Percentiles rank a stretch among this genome's conserved stretches.
phyloP scores from a whole-genome alignment of 2,113 vertebrate genomes.

The Malurus cyaneus region DNA sequence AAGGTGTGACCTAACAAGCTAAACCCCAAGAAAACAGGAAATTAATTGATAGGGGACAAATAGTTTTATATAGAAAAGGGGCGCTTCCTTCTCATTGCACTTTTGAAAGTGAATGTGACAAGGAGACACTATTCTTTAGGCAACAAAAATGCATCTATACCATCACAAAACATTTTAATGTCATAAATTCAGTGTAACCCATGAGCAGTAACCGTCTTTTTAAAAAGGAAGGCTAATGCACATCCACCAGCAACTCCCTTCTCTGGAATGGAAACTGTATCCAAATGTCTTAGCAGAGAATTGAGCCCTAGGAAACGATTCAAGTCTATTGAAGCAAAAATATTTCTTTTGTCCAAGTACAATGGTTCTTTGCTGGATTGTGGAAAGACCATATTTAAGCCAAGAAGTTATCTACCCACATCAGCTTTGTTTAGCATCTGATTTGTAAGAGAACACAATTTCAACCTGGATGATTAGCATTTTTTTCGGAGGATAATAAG shows the following conservation, averaged over 20 bases:
- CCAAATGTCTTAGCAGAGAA: neutral
- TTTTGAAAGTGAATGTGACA: neutral
- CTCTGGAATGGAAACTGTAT: neutral
- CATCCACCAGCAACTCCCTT: neutral
- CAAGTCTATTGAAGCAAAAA: neutral
- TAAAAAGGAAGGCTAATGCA: neutral
- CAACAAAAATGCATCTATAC: neutral
- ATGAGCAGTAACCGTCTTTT: neutral
- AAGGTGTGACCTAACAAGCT: neutral
- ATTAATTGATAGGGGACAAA: neutral
- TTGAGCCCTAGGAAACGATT: slow-evolving; percentile 5
- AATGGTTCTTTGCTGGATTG: neutral
- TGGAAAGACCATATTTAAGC: neutral
- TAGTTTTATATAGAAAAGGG: neutral
- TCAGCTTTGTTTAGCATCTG: neutral
- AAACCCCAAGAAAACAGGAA: neutral
- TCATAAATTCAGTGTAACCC: neutral
- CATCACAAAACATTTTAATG: neutral
- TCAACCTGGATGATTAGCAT: neutral
- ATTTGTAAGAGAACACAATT: neutral
- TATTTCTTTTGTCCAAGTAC: slow-evolving; percentile 22
- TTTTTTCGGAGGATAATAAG: neutral
- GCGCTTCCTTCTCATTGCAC: neutral
- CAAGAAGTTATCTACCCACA: neutral
- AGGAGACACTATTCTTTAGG: neutral